These are phyloP conservation scores for Pampus argenteus DNA, from an alignment of 2,797 vertebrate genomes.

Conservation along the genomic window DNA sequence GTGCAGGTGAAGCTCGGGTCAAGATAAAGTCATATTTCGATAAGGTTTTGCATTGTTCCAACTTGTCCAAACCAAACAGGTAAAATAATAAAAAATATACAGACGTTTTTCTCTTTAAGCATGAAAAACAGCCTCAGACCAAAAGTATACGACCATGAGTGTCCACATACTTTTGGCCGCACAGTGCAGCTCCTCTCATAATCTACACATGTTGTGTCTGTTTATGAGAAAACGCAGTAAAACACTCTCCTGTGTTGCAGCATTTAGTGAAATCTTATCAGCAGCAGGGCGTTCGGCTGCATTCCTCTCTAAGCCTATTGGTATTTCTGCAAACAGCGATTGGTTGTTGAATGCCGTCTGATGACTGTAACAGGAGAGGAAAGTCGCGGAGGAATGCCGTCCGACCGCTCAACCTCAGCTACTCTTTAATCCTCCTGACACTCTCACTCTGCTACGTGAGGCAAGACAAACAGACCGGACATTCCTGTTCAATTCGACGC, in stretches of 20 bases:
- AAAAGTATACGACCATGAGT: neutral
- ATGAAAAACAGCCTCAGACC: neutral
- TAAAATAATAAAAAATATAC: too few species aligned
- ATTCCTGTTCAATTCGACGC: slow-evolving; percentile 51
- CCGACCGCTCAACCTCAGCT: slow-evolving; percentile 58
- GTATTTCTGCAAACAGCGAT: slow-evolving; percentile 48
- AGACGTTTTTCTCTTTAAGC: too few species aligned
- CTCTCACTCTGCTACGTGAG: slow-evolving; percentile 48
- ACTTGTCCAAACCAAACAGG: too few species aligned
- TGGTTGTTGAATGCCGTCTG: slow-evolving; percentile 43
- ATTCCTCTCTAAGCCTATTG: slow-evolving; percentile 63
- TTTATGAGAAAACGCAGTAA: neutral
- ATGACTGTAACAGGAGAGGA: slow-evolving; percentile 64
- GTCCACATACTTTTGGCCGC: neutral
- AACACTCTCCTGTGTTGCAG: neutral
- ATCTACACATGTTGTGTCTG: too few species aligned
- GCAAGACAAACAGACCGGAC: slow-evolving; percentile 51
- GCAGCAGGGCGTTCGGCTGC: slow-evolving; percentile 27
- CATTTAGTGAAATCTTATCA: slow-evolving; percentile 54
- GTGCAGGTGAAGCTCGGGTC: too few species aligned
- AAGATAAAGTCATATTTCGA: too few species aligned
- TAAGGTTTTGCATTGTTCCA: too few species aligned
- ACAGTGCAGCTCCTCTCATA: too few species aligned
- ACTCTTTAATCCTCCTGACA: slow-evolving; percentile 70
- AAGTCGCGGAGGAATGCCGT: slow-evolving; percentile 67